phyloP scores from a whole-genome alignment of 64 coral and sea anemone species.

The Actinia equina region DNA sequence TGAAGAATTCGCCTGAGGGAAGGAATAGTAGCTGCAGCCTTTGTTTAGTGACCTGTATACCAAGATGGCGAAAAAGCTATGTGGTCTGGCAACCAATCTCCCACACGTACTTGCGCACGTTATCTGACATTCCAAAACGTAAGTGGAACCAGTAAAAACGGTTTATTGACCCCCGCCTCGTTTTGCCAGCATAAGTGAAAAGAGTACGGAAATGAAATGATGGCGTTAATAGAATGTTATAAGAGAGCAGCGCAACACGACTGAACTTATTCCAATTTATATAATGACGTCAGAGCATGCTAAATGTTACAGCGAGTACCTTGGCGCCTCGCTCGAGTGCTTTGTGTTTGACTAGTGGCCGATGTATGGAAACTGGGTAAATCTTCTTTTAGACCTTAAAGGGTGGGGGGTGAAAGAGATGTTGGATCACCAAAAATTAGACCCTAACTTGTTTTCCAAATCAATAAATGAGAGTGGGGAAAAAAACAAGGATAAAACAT shows the following conservation, averaged over 20 bases:
- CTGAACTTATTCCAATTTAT: too few species aligned
- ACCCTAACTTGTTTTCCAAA: background rate
- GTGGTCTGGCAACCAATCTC: background rate
- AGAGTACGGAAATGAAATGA: too few species aligned
- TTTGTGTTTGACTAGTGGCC: too few species aligned
- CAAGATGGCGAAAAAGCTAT: background rate
- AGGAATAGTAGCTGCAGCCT: background rate
- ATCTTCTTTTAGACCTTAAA: background rate
- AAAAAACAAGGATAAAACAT: background rate
- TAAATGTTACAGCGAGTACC: too few species aligned
- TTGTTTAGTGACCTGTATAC: background rate
- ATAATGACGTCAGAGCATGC: too few species aligned
- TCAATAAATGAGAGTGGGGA: background rate
- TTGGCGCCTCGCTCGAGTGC: too few species aligned
- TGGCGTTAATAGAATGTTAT: too few species aligned
- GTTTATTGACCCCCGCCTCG: background rate
- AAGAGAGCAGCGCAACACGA: too few species aligned
- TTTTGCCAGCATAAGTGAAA: too few species aligned
- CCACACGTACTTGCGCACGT: background rate
- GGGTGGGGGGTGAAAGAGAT: background rate
- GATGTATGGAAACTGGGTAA: too few species aligned
- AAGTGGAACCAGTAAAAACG: background rate
- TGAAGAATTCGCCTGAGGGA: background rate
- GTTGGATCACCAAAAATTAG: background rate
- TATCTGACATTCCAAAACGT: background rate